phyloP scores from a whole-genome alignment of 2,113 vertebrate species.

The Menidia beryllina region DNA sequence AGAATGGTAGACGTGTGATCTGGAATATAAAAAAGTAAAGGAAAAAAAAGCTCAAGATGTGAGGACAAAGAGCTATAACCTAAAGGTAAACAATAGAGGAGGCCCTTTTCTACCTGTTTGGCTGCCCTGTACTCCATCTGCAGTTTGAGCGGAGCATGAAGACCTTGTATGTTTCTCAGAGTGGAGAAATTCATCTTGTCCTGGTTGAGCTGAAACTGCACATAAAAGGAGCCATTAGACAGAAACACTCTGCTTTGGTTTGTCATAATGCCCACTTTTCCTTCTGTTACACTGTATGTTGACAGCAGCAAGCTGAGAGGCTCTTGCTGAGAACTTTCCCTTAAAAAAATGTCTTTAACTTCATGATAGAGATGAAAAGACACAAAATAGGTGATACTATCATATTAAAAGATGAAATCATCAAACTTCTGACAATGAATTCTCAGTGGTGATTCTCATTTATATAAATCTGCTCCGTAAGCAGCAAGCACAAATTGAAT shows the following conservation, averaged over 20 bases:
- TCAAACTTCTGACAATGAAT: too few relatives aligned
- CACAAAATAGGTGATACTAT: too few relatives aligned
- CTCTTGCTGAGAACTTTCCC: too few relatives aligned
- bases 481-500: neutral
- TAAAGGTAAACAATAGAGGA: neutral
- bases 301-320: too few relatives aligned
- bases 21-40: constrained; percentile 61
- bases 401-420: too few relatives aligned
- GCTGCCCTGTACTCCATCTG: constrained; percentile 96
- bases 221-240: neutral
- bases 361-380: too few relatives aligned
- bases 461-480: neutral
- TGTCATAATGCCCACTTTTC: too few relatives aligned
- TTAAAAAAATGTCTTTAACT: too few relatives aligned
- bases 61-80: neutral
- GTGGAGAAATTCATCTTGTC: constrained; percentile 93
- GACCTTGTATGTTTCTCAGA: constrained; percentile 92
- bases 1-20: constrained; percentile 95
- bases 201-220: constrained; percentile 90
- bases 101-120: constrained; percentile 91
- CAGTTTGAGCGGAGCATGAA: constrained; percentile 91
- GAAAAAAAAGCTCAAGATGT: neutral
- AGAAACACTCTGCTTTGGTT: neutral
- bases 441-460: too few relatives aligned
- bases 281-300: too few relatives aligned